Evolutionary conservation across 1,140 invertebrate species (phyloP).

Genomic region (Notospermus geniculatus): DNA sequence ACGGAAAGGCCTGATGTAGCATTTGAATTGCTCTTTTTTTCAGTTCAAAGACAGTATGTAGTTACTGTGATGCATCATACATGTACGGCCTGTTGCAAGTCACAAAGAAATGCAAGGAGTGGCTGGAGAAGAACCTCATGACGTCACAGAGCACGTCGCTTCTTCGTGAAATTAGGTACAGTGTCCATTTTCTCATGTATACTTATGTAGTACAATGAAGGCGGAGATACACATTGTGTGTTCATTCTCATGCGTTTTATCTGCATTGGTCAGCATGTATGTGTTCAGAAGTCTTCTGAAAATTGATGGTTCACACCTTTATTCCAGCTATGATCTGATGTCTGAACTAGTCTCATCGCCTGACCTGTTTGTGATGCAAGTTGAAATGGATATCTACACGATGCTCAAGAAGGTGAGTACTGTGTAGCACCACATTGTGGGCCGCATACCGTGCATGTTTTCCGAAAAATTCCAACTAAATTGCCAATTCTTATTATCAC

Average conservation of each 20-base stretch:
- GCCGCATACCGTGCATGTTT: no score
- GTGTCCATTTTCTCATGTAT: background rate
- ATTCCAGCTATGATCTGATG: conserved; percentile 65
- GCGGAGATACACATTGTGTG: no score
- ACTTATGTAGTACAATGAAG: conserved; percentile 4
- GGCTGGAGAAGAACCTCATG: conserved; percentile 71
- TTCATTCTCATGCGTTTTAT: no score
- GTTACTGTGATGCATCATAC: conserved; percentile 68
- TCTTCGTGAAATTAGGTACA: conserved; percentile 61
- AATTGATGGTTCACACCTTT: conserved; percentile 6
- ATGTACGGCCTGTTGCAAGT: conserved; percentile 68
- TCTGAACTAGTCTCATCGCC: conserved; percentile 64
- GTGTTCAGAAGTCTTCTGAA: no score
- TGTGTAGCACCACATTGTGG: background rate
- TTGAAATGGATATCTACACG: conserved; percentile 77
- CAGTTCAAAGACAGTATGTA: conserved; percentile 64
- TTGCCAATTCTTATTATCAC: no score
- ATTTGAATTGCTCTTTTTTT: conserved; percentile 31
- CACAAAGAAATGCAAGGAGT: conserved; percentile 65
- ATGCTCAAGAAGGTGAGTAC: conserved; percentile 61
- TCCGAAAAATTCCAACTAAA: no score
- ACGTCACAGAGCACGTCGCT: conserved; percentile 57
- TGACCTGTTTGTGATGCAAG: conserved; percentile 74
- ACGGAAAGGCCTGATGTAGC: no score
- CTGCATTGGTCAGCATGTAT: no score